These are phyloP conservation scores for Eupithecia insigniata DNA, from an alignment of 2,888 invertebrate species.

Conservation along the genomic window DNA sequence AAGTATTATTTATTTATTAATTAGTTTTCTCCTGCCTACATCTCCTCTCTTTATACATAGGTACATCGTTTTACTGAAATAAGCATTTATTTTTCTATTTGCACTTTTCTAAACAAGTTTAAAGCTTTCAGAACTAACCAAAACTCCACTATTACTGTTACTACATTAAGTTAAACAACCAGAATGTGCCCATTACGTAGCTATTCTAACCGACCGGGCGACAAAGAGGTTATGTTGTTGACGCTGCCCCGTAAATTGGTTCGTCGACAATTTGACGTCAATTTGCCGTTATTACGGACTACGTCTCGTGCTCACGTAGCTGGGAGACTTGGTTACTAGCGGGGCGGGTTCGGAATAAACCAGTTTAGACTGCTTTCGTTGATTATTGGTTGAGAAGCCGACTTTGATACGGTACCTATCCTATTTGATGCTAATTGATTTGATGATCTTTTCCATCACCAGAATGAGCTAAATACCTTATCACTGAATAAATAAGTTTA, in stretches of 20 bases:
- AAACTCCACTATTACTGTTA: background rate
- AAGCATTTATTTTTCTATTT: background rate
- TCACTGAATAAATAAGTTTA: background rate
- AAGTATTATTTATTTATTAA: no score
- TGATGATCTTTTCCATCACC: background rate
- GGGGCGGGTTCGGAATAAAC: background rate
- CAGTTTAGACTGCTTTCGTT: background rate
- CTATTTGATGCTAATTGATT: background rate
- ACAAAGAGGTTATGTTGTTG: slow-evolving; percentile 41
- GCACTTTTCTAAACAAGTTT: background rate
- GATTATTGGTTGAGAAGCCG: background rate
- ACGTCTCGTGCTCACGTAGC: slow-evolving; percentile 37
- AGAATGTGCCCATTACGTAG: slow-evolving; percentile 15
- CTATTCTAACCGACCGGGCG: slow-evolving; percentile 22
- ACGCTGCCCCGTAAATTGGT: slow-evolving; percentile 43
- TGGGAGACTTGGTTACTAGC: slow-evolving; percentile 10
- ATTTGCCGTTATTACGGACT: slow-evolving; percentile 46
- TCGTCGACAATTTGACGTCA: slow-evolving; percentile 45
- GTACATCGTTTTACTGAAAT: background rate
- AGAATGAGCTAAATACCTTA: background rate
- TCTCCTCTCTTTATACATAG: no score
- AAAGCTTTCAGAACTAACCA: background rate
- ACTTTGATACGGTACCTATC: no score
- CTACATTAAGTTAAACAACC: slow-evolving; percentile 3
- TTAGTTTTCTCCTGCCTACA: no score